A percentile compares a stretch with the other conserved stretches of the same genome.
Conservation (phyloP, 2,888 invertebrate genomes). For the Drosophila hamatofila region DNA sequence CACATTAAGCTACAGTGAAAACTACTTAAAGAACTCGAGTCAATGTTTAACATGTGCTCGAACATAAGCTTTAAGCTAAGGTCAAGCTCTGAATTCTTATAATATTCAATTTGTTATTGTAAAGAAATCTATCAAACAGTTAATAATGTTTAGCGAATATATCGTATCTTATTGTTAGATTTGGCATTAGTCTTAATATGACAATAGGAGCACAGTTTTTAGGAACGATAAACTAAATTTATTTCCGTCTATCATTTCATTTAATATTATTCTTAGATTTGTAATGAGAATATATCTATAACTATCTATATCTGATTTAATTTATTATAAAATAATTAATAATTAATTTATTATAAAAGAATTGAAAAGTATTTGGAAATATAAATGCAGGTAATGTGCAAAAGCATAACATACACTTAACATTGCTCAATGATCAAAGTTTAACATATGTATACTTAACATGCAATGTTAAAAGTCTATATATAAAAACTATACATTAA, state of each 20-base stretch:
- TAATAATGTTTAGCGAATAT: not conserved
- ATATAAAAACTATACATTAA: not conserved
- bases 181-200: not conserved
- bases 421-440: not conserved
- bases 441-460: too few relatives aligned
- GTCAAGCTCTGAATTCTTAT: not conserved
- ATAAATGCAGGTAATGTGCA: too few relatives aligned
- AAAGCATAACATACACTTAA: too few relatives aligned
- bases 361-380: too few relatives aligned
- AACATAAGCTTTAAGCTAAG: not conserved
- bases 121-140: not conserved
- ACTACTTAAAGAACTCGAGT: not conserved
- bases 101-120: not conserved
- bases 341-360: too few relatives aligned
- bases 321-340: too few relatives aligned
- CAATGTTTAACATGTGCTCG: not conserved
- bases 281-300: too few relatives aligned
- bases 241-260: too few relatives aligned
- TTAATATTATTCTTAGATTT: too few relatives aligned
- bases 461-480: not conserved
- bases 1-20: slow-evolving; percentile 16
- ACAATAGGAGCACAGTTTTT: not conserved
- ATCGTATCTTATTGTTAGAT: not conserved
- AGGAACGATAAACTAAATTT: too few relatives aligned
- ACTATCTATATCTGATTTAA: too few relatives aligned